Evolutionary conservation across 1,140 invertebrate genomes (phyloP), one percentile per base, ranked within the genome.

Genomic region (Psix sp.): DNA sequence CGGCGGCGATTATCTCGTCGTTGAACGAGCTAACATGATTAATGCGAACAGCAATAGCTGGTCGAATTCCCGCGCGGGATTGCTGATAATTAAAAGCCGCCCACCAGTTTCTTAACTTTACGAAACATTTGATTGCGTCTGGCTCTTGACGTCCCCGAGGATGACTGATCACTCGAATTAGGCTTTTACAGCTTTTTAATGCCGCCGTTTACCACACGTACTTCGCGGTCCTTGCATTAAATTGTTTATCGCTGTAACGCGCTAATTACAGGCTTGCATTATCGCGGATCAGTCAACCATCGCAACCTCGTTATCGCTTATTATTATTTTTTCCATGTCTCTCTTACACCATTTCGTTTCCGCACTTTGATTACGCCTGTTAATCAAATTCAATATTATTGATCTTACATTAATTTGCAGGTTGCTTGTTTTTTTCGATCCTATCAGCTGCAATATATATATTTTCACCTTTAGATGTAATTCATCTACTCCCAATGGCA

Each of bases 161-260:
- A 63, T 63, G 60, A 65, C 40, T 46, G 42, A 65, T 65, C 33
- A 33, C 9, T 45, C 29, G 31, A 63, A 52, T 63, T 52, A 52
- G 40, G 21, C 31, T 36, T 43, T 52, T 46, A 46, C 48, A 33
- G 48, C 48, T 52, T 52, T 65, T 65, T 54, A 65, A 54, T 54
- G 43, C 35, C 36, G 35, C 14, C 51, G 31, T 46, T 63, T 45
- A 35, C 31, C 26, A 20, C 40, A 11, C 15, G 2, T 14, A 36
- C 45, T 11, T 20, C 39, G 45, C 60, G 54, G 52, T 42, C 38
- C 60, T 35, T 10, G 24, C 31, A 26, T 52, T 43, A 51, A 72
- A 72, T 65, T 66, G 59, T 54, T 60, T 54, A 48, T 73, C 40
- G 54, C 54, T 31, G 62, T 73, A 73, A 62, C 59, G 49, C 62